Conservation (phyloP, 1,140 invertebrate species). For the Hycleus phaleratus region DNA sequence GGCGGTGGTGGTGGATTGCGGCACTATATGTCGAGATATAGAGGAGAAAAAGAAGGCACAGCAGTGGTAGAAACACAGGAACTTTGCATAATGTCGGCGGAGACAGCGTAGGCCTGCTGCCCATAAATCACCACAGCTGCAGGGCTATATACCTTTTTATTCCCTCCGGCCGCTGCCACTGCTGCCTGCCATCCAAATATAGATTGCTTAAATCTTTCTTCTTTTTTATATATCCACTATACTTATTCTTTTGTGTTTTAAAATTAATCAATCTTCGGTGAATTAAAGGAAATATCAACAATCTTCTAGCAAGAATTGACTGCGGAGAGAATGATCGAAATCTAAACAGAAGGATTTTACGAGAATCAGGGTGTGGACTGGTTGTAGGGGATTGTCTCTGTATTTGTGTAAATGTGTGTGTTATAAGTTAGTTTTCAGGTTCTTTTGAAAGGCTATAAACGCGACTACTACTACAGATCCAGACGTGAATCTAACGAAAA, state of each 20-base stretch:
- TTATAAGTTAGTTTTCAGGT: too few species aligned
- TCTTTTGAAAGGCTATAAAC: too few species aligned
- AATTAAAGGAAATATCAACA: not conserved
- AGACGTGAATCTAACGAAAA: too few species aligned
- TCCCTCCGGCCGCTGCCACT: not conserved
- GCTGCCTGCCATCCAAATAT: not conserved
- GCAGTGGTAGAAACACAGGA: constrained; percentile 36
- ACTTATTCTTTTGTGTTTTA: not conserved
- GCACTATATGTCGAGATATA: not conserved
- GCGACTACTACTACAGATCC: too few species aligned
- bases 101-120: constrained; percentile 36
- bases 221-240: not conserved
- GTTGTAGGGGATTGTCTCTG: too few species aligned
- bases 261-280: not conserved
- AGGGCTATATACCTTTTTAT: not conserved
- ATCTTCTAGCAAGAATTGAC: too few species aligned
- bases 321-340: too few species aligned
- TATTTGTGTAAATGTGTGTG: too few species aligned
- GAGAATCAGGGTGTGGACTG: too few species aligned
- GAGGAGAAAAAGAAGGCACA: constrained; percentile 18
- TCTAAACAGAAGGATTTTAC: too few species aligned
- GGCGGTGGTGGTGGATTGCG: too few species aligned
- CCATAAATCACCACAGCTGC: constrained; percentile 36
- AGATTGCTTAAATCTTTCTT: not conserved
- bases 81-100: constrained; percentile 41